Evolutionary conservation across 2,113 vertebrate genomes (phyloP), one percentile per base, ranked within the genome.

Genomic region (Ophthalmolycus amberensis): DNA sequence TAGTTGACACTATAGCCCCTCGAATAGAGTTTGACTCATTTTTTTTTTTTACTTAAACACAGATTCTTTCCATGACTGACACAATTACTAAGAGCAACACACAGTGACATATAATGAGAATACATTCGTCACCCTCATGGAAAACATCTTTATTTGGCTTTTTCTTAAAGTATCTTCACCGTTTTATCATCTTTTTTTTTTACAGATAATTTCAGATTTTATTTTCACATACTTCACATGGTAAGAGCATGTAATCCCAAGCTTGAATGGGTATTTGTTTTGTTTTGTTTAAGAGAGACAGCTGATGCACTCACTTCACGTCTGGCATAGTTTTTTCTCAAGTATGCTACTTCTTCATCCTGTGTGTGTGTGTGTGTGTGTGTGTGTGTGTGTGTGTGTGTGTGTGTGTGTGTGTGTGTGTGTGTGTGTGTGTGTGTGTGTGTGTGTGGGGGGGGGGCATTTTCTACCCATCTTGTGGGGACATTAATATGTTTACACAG

Each of bases 61-160:
- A 62, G 14, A 38, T 2, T 85, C 2, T 81, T 82, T 85, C 77
- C 77, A 83, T 42, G 12, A 76, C 29, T 48, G 9, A 78, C n/a
- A 37, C 4, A 15, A 54, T 85, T 6, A n/a, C 46, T 56, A 70
- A 79, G n/a, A 74, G 5, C 22, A 59, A 27, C 60, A 38, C 5
- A 40, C 3, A n/a, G 46, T 58, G 32, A 38, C 18, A 46, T 15
- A 4, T 52, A 46, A 22, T 54, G 34, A 84, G 10, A 88, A 52
- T 8, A 60, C 18, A 69, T n/a, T 77, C 15, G 18, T 52, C 40
- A 32, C 14, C 27, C 29, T 27, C n/a, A 15, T 76, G 42, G 37
- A 68, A 62, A 34, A 62, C 2, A 29, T 40, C 16, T 75, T 75
- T 25, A 32, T 4, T 38, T 34, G 5, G 2, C 52, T 56, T 34